Evolutionary conservation across 2,113 vertebrate genomes (phyloP), one percentile per base, ranked within the genome.

Genomic region (Pedionomus torquatus): DNA sequence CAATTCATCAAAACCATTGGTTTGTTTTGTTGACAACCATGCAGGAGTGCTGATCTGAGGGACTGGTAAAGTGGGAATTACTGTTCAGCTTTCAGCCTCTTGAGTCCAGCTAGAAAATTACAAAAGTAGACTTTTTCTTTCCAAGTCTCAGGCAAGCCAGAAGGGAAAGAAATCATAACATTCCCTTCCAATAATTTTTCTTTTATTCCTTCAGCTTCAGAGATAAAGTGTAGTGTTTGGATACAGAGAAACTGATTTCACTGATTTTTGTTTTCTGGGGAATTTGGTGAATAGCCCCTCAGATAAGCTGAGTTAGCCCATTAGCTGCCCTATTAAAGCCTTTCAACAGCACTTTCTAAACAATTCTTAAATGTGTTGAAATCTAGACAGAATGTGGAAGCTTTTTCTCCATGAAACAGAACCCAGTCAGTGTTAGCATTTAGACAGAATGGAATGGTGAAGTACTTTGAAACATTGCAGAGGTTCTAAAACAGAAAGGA

Each of bases 291-390:
- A 37, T 39, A 90, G 48, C 35, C 39, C 21, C 74, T 87, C 70
- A 52, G 69, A 89, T 72, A 82, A 93, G 35, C 69, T 71, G 84
- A 58, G 49, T 87, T 91, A 87, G 69, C 41, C 68, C 54, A n/a
- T 93, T 92, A 87, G 66, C 91, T 96, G 74, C 63, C 4, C 1
- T 85, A 18, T 85, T 85, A 93, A 93, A 82, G 30, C 57, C 75
- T 95, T 95, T 91, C 90, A 52, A n/a, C 7, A 16, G 58, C 71
- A n/a, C 55, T 93, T 94, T 95, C 71, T 88, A 77, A 88, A 74
- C 54, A 88, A 43, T 85, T 92, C 65, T 52, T 77, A 49, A 83
- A 89, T 70, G 35, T 86, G 78, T 86, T 85, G 90, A 96, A 94
- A 94, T 80, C 63, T 60, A 86, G 78, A 55, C 49, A 80, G 81